Base-by-base conservation (phyloP, 2,113 vertebrate genomes). In the Lagopus leucura region DNA sequence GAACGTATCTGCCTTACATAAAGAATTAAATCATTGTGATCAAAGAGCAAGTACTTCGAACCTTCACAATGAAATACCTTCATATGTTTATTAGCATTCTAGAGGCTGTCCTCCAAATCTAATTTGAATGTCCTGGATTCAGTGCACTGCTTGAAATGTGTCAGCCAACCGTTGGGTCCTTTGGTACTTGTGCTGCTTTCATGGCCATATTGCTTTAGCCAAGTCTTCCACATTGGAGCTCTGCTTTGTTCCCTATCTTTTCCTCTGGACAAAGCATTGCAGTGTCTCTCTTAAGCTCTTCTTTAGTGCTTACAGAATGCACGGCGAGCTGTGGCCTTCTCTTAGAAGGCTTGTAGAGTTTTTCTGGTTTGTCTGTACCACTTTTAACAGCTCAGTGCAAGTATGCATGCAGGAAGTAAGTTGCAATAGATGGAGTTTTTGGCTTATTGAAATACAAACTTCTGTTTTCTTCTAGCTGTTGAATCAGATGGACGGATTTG, bases 401-500 rank as follows among this genome's bases (percentile, higher is more conserved):
- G 50, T 13, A 71, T 13, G 38, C 28, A 13, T 1, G 18, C 6
- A 11, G 22, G 36, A 57, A 45, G 14, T 36, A 63, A 57, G 8
- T 10, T 8, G 20, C 9, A 40, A 1, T 38, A 57, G 20, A 27
- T 20, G 6, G 4, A 8, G 3, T 3, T 67, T 63, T 50, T 14
- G 34, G 3, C 1, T 78, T 65, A 17, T 61, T 85, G 13, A 40
- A 89, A 91, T 63, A 18, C 54, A 64, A 18, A 48, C 38, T 84
- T 55, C 28, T 78, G 17, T 74, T 82, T 84, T 54, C 78, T 74
- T 0, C 47, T 94, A 99, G 99, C 94, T 99, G 80, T 92, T 99
- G 97, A 99, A 99, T 98, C 99, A 99, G 97, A 99, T 99, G 99
- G 99, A 99, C 60, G 99, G 99, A 89, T 99, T 99, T 38, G 99